Percentiles rank a stretch among this genome's conserved stretches.
Evolutionary conservation across 1,140 invertebrate species (phyloP).

Genomic region (Aphelenchoides avenae): DNA sequence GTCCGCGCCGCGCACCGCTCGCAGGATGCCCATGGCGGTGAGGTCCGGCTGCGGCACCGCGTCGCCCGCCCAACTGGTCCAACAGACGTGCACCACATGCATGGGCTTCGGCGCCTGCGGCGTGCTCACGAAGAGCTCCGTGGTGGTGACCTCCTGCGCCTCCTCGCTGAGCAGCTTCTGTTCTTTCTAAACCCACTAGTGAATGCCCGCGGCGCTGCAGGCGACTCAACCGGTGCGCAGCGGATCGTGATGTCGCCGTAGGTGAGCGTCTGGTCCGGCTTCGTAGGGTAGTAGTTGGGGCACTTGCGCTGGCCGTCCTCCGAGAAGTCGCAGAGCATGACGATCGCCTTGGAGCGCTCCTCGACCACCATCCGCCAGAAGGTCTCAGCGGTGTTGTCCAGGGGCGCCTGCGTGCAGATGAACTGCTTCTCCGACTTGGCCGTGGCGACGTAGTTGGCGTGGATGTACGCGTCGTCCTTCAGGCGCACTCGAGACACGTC

Average conservation of each 20-base stretch:
- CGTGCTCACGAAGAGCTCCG: conserved; percentile 1
- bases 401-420: conserved; percentile 8
- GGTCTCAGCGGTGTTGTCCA: neutral
- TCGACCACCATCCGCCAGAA: conserved; percentile 5
- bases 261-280: neutral
- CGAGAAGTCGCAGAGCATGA: conserved; percentile 11
- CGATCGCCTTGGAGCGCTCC: conserved; percentile 4
- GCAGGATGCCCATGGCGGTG: neutral
- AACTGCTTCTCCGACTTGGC: neutral
- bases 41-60: neutral
- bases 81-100: neutral
- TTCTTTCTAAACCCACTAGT: neutral
- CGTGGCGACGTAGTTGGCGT: conserved; percentile 7
- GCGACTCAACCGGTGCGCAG: no score
- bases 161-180: neutral
- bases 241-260: conserved; percentile 3
- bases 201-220: no score
- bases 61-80: conserved; percentile 1
- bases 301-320: conserved; percentile 5
- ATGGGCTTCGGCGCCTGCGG: neutral
- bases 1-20: conserved; percentile 1
- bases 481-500: neutral
- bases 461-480: conserved; percentile 3
- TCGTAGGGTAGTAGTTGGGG: conserved; percentile 1
- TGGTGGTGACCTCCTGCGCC: neutral